These are phyloP conservation scores for Pinctada fucata DNA, from an alignment of 2,888 invertebrate species.

Conservation along the genomic window DNA sequence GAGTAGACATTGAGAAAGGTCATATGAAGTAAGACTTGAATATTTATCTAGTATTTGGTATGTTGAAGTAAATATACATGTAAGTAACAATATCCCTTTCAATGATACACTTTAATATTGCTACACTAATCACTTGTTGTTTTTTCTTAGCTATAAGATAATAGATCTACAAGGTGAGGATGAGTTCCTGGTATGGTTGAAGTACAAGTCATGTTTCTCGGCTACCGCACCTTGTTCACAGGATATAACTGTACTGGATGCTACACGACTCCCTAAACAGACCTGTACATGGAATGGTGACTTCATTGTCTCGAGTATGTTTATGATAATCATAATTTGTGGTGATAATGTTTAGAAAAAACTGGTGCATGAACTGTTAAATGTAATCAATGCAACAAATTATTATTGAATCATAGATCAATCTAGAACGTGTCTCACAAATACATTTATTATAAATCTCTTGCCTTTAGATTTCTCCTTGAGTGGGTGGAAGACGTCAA, in stretches of 20 bases:
- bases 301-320: no score
- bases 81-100: no score
- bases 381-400: no score
- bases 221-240: neutral
- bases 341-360: neutral
- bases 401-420: no score
- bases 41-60: no score
- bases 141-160: constrained; percentile 4
- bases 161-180: constrained; percentile 12
- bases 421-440: no score
- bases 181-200: constrained; percentile 9
- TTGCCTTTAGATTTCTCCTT: neutral
- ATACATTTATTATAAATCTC: neutral
- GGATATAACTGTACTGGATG: constrained; percentile 6
- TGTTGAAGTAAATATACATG: no score
- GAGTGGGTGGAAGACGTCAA: neutral
- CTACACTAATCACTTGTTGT: neutral
- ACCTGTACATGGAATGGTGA: constrained; percentile 10
- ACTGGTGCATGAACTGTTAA: neutral
- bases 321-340: neutral
- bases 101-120: no score
- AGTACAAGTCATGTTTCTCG: constrained; percentile 2
- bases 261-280: constrained; percentile 7
- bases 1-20: no score
- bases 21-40: no score